Base-by-base conservation (phyloP, 2,888 invertebrate species). In the Clivina fossor region DNA sequence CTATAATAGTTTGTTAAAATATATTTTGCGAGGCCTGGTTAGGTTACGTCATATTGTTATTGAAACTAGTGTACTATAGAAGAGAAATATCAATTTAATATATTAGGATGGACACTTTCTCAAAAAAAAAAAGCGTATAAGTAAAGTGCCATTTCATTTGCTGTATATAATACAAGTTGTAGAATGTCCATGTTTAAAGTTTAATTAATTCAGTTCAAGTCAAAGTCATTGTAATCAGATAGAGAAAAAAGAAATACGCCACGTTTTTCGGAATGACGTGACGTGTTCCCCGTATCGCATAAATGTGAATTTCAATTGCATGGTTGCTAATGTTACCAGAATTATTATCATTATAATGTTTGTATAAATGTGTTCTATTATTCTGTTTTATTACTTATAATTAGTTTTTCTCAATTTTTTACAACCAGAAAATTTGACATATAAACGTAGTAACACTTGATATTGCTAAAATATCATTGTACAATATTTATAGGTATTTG, bases 31-130 rank as follows among this genome's bases (percentile, higher is more conserved):
- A 55, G 55, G 55, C 55, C 47, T 47, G 55, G 55, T 55, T 55
- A 55, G 47, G 38, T 55, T 46, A n/a, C n/a, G n/a, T n/a, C n/a
- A n/a, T 55, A 55, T 55, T 55, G 47, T 55, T 55, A 55, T 47
- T 46, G 18, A 47, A 55, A n/a, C n/a, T 55, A 55, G 47, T 55
- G 55, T 55, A 55, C 38, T 47, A 55, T 55, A 55, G 26, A 30
- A 32, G 40, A 30, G 32, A 46, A 43, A 40, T 46, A 55, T 47
- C 40, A 38, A 55, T 47, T n/a, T 35, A 53, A 55, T 47, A 55
- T 47, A 55, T 55, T 47, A 16, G n/a, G 20, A 40, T 55, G 55
- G 46, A 55, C 54, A 54, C 46, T 54, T 54, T 26, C 9, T 9
- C 37, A n/a, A n/a, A n/a, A n/a, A n/a, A n/a, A n/a, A n/a, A 3